Evolutionary conservation across 1,140 invertebrate species (phyloP), one percentile per base, ranked within the genome.

Genomic region (Heliconius hermathena): DNA sequence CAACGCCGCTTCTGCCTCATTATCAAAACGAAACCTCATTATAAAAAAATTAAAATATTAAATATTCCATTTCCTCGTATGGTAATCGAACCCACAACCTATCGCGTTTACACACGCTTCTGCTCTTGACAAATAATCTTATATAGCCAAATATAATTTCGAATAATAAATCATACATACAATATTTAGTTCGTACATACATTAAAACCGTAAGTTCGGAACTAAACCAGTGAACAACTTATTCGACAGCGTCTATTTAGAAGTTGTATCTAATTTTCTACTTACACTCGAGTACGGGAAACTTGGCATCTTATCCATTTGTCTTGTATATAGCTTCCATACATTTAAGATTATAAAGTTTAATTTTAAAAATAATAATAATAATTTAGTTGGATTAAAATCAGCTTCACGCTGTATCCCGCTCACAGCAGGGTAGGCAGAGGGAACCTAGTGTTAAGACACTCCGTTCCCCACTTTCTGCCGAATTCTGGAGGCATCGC

Each of bases 181-280:
- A 66, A 5, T 66, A 29, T 29, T n/a, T 60, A 76, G 33, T 41
- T 76, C 5, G 29, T 49, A 76, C 74, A 60, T 41, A 26, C 57
- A 36, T 74, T 66, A 70, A 70, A 41, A 76, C 60, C 60, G 70
- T 76, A 70, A 76, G 60, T 76, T 70, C 46, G 60, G 0, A 71
- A 66, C 57, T 76, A 66, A 76, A 41, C 74, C 36, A 70, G n/a
- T 57, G 57, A 60, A 60, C 54, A 66, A 66, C 74, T 76, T 76
- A 46, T 76, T 66, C 74, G 74, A 76, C 46, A 75, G 54, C 33
- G 33, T 41, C 74, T 76, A 66, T 74, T 54, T 74, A 76, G 73
- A 74, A 74, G 22, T 76, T 76, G 57, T 76, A 76, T 76, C 57
- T 57, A 74, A 74, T 74, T 74, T 74, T 74, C 73, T 60, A 54